Evolutionary conservation across 2,888 invertebrate species (phyloP), one percentile per base, ranked within the genome.

Genomic region (Nysson spinosus): DNA sequence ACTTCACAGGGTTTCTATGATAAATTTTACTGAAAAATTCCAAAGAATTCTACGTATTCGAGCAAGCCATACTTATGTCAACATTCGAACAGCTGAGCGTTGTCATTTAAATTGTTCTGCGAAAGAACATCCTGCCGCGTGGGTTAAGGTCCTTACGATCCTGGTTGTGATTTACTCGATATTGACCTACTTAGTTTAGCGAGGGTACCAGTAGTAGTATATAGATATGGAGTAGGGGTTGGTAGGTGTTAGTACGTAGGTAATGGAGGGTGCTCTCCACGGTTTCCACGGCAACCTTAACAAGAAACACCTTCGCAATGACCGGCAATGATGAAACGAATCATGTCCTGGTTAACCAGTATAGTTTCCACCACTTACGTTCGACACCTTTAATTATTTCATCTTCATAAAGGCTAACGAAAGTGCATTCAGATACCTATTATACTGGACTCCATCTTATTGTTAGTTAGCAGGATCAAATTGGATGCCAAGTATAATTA

Each of bases 231-330:
- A 69, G 69, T 61, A 68, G 64, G 67, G 64, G 69, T 58, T 62
- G 61, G 46, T 65, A 63, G 47, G 62, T 63, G 65, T 64, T 39
- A 55, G 69, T 54, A 56, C 50, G 55, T 67, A 61, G 67, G 69
- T 63, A 81, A 78, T 75, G 79, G 83, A 78, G 81, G 76, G 67
- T 78, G 78, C 78, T 79, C 80, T 78, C 78, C 72, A 75, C 71
- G 74, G 85, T 86, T 84, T 78, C 86, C 83, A 82, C 54, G 85
- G 85, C 83, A 84, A 86, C 86, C 83, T 82, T 84, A 84, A 83
- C 83, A 79, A 83, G 82, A 80, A 83, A 82, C 83, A 81, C 82
- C 82, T 82, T 80, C 77, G 72, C 80, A 77, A 74, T 78, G 76
- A 78, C 77, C 79, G 74, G 72, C 75, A 72, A 71, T 60, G 64